Evolutionary conservation across 2,113 vertebrate genomes (phyloP).

Genomic region (Callaeas wilsoni): DNA sequence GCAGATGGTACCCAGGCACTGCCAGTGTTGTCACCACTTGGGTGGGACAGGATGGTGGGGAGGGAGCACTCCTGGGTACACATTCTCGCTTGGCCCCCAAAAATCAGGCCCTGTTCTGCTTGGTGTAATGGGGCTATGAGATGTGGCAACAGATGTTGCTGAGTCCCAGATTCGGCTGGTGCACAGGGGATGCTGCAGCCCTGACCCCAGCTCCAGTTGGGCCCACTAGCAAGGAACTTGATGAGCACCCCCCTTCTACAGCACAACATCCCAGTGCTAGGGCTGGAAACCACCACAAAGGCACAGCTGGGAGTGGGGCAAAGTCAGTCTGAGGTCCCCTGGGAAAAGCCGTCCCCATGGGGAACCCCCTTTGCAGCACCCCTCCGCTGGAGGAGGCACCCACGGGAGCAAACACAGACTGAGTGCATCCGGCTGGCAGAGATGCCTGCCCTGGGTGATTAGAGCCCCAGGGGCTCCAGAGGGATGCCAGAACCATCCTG

Average conservation of each 20-base stretch:
- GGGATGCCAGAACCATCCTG: background rate
- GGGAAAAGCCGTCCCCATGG: background rate
- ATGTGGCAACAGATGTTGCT: background rate
- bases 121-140: fast-evolving
- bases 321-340: background rate
- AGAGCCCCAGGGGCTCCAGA: background rate
- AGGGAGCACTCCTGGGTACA: background rate
- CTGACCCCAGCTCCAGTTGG: background rate
- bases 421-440: fast-evolving
- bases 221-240: background rate
- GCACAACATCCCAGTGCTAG: background rate
- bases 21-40: background rate
- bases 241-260: background rate
- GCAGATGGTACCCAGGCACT: background rate
- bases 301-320: background rate
- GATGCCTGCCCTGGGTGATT: background rate
- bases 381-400: background rate
- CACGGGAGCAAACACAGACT: fast-evolving
- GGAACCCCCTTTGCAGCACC: background rate
- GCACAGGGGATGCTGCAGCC: background rate
- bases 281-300: background rate
- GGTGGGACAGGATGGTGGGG: background rate
- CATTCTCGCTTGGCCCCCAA: fast-evolving
- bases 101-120: background rate
- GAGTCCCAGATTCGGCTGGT: fast-evolving